A percentile compares a stretch with the other conserved stretches of the same genome.
Evolutionary conservation across 2,888 invertebrate species (phyloP).

Genomic region (Stratiomys singularior): DNA sequence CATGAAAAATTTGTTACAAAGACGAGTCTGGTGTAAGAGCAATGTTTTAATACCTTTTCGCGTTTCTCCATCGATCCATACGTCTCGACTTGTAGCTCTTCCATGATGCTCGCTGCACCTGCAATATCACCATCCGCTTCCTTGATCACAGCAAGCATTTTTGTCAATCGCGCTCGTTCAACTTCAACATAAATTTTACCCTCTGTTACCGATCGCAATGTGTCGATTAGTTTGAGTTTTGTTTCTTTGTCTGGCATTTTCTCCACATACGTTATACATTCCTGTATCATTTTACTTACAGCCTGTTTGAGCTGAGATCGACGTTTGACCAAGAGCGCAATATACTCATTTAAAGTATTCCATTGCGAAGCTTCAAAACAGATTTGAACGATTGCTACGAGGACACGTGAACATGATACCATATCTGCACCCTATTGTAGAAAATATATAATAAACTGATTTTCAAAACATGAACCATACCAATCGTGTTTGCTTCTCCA

Average conservation of each 20-base stretch:
- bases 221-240: conserved; percentile 94
- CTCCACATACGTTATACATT: conserved; percentile 93
- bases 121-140: conserved; percentile 85
- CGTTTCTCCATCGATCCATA: conserved; percentile 99
- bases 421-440: conserved; percentile 86
- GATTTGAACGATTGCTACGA: conserved; percentile 93
- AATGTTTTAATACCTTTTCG: conserved; percentile 70
- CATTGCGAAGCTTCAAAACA: conserved; percentile 92
- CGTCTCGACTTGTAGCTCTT: conserved; percentile 92
- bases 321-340: conserved; percentile 89
- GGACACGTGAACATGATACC: conserved; percentile 90
- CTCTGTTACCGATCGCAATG: conserved; percentile 92
- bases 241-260: conserved; percentile 90
- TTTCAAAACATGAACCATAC: conserved; percentile 67
- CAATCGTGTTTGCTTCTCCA: conserved; percentile 97
- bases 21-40: too few species aligned
- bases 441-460: background rate
- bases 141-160: conserved; percentile 85
- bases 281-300: conserved; percentile 96
- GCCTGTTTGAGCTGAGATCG: conserved; percentile 95
- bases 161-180: conserved; percentile 94
- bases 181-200: conserved; percentile 99
- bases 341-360: conserved; percentile 93
- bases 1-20: too few species aligned
- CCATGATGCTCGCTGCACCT: conserved; percentile 93